Base-by-base conservation (phyloP, 2,113 vertebrate species). In the Pantherophis guttatus region DNA sequence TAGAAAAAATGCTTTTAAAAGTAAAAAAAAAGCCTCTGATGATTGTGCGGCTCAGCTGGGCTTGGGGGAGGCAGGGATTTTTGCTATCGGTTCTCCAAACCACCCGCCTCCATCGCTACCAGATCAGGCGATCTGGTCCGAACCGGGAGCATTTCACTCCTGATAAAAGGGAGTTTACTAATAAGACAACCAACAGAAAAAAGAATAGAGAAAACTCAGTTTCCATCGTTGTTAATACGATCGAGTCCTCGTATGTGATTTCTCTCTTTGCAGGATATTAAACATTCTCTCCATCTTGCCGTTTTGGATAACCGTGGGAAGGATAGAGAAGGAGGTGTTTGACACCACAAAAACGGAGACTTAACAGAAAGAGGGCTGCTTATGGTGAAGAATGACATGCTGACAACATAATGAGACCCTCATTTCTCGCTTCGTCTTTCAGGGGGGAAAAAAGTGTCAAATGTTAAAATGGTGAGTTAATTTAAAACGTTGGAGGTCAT, bases 151-250 rank as follows among this genome's bases (percentile, higher is more conserved):
- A 48, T 48, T 48, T 48, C 3, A 48, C 44, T 5, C 44, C 44
- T 48, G 44, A 5, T 70, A 70, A 70, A 70, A 70, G 29, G 12
- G 29, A 70, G 12, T 70, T 70, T 2, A 53, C 39, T 21, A 13
- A 62, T 3, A 55, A 57, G n/a, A 39, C 7, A 19, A 39, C 15
- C 17, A 19, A 19, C 6, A 39, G 17, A 17, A 3, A 0, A 21
- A 39, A 81, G 44, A 81, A 21, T 81, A 15, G 70, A 44, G 7
- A 15, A 29, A 96, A 19, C 94, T 88, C 0, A 44, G 93, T 95
- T 94, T 19, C 65, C 93, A 5, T 90, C 94, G 95, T 88, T 94
- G 85, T 95, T 96, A 88, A 52, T 93, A n/a, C 90, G 94, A 95
- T 95, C 81, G 90, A 91, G 59, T 95, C 87, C 94, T 91, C 93